Evolutionary conservation across 2,113 vertebrate species (phyloP), one percentile per base, ranked within the genome.

Genomic region (Terrapene triunguis): DNA sequence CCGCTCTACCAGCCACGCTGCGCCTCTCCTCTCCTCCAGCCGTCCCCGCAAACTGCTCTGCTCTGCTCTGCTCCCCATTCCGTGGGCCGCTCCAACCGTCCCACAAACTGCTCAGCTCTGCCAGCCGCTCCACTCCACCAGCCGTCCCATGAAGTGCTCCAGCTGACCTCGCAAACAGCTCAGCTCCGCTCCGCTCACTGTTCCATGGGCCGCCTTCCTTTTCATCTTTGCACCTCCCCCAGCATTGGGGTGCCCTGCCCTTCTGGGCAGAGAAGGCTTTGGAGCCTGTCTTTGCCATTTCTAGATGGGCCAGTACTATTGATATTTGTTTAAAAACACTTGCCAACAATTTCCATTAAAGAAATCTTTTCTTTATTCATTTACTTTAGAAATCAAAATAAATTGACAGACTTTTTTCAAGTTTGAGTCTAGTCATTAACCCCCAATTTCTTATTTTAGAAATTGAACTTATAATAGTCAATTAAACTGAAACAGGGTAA

Each of bases 331-430:
- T 89, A 94, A 79, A 6, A 87, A 42, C 72, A 76, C 54, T 85
- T 92, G 84, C 27, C 91, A 80, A 94, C 5, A 85, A 84, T 76
- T 44, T 76, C 22, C 51, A 59, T 12, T 3, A 76, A 59, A 11
- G 48, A 76, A 21, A 76, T 76, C 4, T 65, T 65, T 84, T 89
- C 89, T 32, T 54, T 62, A 85, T 3, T 10, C 6, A 59, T 50
- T 65, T 27, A 79, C 53, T 88, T 84, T 42, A 91, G 86, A 94
- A 95, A 94, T 57, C 32, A 92, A 95, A 96, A 90, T 79, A n/a
- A 74, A 74, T 38, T 48, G 27, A 84, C 80, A 87, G 8, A 50
- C 86, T n/a, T 84, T n/a, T 96, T 65, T 87, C 81, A 42, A 24
- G 42, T 47, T 42, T 50, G 86, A 22, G 80, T 79, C 76, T 78